Percentiles rank a stretch among this genome's conserved stretches.
Evolutionary conservation across 2,888 invertebrate species (phyloP).

Genomic region (Cinara cedri): DNA sequence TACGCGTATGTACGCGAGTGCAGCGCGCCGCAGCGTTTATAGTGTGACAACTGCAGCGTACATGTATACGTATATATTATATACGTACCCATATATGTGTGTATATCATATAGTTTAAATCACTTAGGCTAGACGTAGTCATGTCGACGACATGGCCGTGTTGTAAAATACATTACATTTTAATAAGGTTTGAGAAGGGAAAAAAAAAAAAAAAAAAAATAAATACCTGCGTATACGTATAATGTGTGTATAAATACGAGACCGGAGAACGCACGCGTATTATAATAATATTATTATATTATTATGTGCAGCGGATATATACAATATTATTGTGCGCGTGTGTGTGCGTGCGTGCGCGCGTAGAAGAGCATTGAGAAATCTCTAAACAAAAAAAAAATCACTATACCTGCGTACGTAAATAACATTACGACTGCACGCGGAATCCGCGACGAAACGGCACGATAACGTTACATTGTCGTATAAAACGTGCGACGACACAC

Average conservation of each 20-base stretch:
- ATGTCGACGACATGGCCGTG: conserved; percentile 48
- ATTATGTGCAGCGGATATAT: background rate
- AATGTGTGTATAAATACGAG: background rate
- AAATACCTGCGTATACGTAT: conserved; percentile 8
- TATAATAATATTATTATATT: background rate
- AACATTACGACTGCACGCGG: background rate
- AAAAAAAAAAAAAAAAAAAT: background rate
- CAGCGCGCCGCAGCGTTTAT: too few species aligned
- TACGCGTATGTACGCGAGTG: too few species aligned
- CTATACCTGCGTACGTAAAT: too few species aligned
- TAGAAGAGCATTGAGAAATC: conserved; percentile 14
- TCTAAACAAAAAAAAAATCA: conserved; percentile 19
- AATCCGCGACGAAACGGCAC: background rate
- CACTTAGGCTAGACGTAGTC: conserved; percentile 50
- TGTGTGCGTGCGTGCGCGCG: background rate
- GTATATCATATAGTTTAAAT: conserved; percentile 37
- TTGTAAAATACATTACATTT: conserved; percentile 55
- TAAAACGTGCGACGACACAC: background rate
- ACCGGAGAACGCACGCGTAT: conserved; percentile 23
- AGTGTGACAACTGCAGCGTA: too few species aligned
- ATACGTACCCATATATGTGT: background rate
- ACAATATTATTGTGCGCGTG: background rate
- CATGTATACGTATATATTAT: background rate
- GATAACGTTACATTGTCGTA: background rate
- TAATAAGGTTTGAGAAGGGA: conserved; percentile 42